Evolutionary conservation across 64 coral and sea anemone genomes (phyloP), one percentile per base, ranked within the genome.

Genomic region (Porites australiensis): DNA sequence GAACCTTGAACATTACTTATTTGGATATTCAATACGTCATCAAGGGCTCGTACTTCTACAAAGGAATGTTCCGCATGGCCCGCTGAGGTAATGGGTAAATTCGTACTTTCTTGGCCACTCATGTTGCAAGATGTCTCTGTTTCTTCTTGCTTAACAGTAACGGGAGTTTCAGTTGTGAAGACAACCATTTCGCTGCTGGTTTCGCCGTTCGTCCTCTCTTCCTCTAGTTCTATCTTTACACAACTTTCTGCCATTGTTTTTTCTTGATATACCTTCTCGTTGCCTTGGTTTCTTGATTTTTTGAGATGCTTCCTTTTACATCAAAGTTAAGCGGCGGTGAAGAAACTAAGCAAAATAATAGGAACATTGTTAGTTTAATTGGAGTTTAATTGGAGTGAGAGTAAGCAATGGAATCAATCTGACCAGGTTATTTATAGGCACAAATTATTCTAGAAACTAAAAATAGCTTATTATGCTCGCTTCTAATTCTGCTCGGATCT

Each of bases 1-100:
- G 81, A 19, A 12, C 81, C 81, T 68, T 84, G 81, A 48, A 84
- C 62, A 12, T 84, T 68, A 12, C 60, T 84, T 48, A 84, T 84
- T 46, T 84, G 45, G 19, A 76, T 76, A 47, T 13, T 50, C 2
- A 76, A 2, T 15, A 76, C 47, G 48, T 76, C 13, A 19, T 44
- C 19, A 3, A 50, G 44, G 15, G 5, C 13, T 61, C 15, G 20
- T 3, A 68, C 20, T 46, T 84, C 63, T 68, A 15, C 63, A 13
- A 50, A 3, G 1, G 63, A 84, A 50, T 61, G 14, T 49, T 19
- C 62, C 68, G 47, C 44, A 67, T 83, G 51, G 14, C 44, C n/a
- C 12, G 45, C 16, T 67, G 61, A 23, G 81, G 62, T 8, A 68
- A 46, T 64, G 44, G 64, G 16, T 13, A 16, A 9, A 59, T 12